Evolutionary conservation across 2,797 vertebrate genomes (phyloP), one percentile per base, ranked within the genome.

Genomic region (Tragelaphus eurycerus): DNA sequence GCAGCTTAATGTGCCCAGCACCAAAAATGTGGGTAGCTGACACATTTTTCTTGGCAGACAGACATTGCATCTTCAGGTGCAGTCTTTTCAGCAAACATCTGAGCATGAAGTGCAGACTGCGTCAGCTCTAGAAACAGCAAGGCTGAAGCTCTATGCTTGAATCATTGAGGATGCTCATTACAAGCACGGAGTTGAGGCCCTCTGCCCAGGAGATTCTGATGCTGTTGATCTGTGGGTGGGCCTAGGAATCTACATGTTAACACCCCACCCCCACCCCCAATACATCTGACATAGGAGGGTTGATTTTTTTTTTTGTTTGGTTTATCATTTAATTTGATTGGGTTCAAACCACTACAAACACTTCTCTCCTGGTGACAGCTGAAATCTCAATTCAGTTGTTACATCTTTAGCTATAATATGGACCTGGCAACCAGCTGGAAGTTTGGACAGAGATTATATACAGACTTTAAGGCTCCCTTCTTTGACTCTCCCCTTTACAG

Each of bases 81-180:
- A 84, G 52, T 43, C 81, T 78, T 67, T 78, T 52, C 8, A 11
- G 83, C 38, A 14, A 50, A 74, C 21, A 23, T n/a, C 57, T 16
- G 55, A 64, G 54, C 29, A 6, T 0, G 16, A 12, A 46, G 6
- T 6, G 5, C 5, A 23, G 31, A 17, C 57, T 1, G 1, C 0
- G 1, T 25, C 82, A 34, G 34, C 43, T 48, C 64, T 48, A 67
- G 8, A 60, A 88, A 89, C 83, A 43, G 43, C 1, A 0, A n/a
- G 46, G 43, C 60, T 7, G 12, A 9, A 23, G 43, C n/a, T 31
- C 23, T 1, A 6, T 46, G 83, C 50, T n/a, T 13, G 71, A 78
- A 86, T 84, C 86, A 48, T 25, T 9, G 0, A 62, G 29, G 67
- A 76, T 34, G 23, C 71, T 57, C 34, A 31, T 38, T 46, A 29